A percentile compares a stretch with the other conserved stretches of the same genome.
Evolutionary conservation across 23 tunicate genomes (phyloP).

Genomic region (Halocynthia roretzi): DNA sequence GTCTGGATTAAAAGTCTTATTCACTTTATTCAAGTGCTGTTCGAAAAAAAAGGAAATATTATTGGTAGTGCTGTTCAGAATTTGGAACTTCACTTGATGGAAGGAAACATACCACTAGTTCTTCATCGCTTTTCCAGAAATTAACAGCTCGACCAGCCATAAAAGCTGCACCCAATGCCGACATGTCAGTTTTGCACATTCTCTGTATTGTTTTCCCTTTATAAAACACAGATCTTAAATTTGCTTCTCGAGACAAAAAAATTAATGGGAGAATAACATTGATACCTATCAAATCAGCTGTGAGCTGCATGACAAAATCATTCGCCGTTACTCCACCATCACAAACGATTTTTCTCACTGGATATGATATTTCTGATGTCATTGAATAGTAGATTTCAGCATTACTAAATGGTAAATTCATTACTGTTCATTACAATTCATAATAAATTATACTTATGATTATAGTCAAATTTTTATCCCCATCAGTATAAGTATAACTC

Average conservation of each 20-base stretch:
- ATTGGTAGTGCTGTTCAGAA: too few species aligned
- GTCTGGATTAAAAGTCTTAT: conserved; percentile 27
- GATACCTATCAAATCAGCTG: conserved; percentile 45
- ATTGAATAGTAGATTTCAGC: conserved; percentile 54
- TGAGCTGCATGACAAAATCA: conserved; percentile 55
- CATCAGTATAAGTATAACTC: not conserved
- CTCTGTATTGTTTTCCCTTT: conserved; percentile 31
- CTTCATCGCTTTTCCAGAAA: conserved; percentile 56
- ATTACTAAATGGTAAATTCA: conserved; percentile 36
- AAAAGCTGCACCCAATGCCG: conserved; percentile 86
- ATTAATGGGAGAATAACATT: not conserved
- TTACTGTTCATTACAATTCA: not conserved
- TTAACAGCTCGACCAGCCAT: conserved; percentile 75
- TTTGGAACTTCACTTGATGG: too few species aligned
- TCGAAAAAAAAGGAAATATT: not conserved
- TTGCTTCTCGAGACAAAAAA: too few species aligned
- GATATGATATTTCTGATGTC: conserved; percentile 45
- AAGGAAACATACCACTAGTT: conserved; percentile 1
- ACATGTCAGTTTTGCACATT: conserved; percentile 45
- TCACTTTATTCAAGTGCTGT: conserved; percentile 16
- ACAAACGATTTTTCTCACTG: conserved; percentile 64
- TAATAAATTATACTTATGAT: not conserved
- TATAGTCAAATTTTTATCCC: not conserved
- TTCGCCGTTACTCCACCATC: conserved; percentile 89
- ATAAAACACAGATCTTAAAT: not conserved